Evolutionary conservation across 2,888 invertebrate genomes (phyloP), one percentile per base, ranked within the genome.

Genomic region (Diabrotica balteata): DNA sequence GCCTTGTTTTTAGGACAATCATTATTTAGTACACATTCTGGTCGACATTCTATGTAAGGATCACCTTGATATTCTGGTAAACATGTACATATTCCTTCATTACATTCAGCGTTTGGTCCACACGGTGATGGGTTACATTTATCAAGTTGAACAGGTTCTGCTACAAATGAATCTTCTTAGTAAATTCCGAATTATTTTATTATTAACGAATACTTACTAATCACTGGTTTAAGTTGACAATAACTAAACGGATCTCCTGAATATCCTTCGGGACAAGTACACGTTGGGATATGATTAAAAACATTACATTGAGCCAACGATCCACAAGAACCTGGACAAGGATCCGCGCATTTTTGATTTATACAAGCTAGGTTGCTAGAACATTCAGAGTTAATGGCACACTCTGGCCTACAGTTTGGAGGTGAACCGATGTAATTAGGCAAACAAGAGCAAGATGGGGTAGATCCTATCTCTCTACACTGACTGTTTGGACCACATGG

Each of bases 51-150:
- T 47, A 86, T 86, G 66, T 91, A 91, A 8, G 93, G 91, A 79
- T 91, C 90, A 17, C 92, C 91, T 70, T 87, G 86, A 77, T 89
- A 92, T 72, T 90, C 90, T 32, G 86, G 80, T 64, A 90, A 77
- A 80, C 93, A 93, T 44, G 88, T 87, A 78, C 93, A 93, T 79
- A 88, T 86, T 1, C 91, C 90, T 76, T 90, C 88, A 59, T 86
- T 84, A 78, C 93, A 93, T 73, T 88, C 86, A 45, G 92, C 88
- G 77, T 92, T 93, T 8, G 91, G 85, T 49, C 92, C 92, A 79
- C 93, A 93, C 0, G 91, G 91, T 22, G 90, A 88, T 50, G 91
- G 90, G 78, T 87, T 87, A 75, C 92, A 93, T 4, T 90, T 90
- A 77, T 90, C 88, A 66, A 80, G 76, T 76, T 85, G 83, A 10